Evolutionary conservation across 1,140 invertebrate genomes (phyloP).

Genomic region (Campodea augens): DNA sequence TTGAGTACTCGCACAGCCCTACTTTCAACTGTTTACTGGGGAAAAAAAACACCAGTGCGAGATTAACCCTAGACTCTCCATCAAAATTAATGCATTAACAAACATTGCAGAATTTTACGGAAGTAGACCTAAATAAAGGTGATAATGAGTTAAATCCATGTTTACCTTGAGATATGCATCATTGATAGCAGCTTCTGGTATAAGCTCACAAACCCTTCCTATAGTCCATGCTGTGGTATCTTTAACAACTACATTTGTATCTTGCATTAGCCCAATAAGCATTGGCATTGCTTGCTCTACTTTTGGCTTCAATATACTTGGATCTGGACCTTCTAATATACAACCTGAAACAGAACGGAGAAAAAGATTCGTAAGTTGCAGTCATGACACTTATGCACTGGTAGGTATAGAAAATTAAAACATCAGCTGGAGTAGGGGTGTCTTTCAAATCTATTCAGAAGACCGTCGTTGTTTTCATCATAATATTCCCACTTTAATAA

Average conservation of each 20-base stretch:
- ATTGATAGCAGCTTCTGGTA: slow-evolving; percentile 90
- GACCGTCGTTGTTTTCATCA: no score
- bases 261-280: slow-evolving; percentile 84
- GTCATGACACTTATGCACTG: slow-evolving; percentile 5
- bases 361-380: slow-evolving; percentile 8
- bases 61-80: no score
- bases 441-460: no score
- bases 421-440: no score
- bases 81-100: no score
- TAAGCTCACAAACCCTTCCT: slow-evolving; percentile 90
- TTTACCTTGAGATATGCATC: slow-evolving; percentile 50
- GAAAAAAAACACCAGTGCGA: no score
- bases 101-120: no score
- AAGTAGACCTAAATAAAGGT: no score
- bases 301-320: slow-evolving; percentile 66
- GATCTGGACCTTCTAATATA: slow-evolving; percentile 84
- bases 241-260: slow-evolving; percentile 74
- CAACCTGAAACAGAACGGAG: slow-evolving; percentile 34
- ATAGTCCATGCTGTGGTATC: slow-evolving; percentile 98
- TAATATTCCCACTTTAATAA: no score
- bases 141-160: no score
- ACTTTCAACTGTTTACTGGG: no score
- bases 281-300: slow-evolving; percentile 93
- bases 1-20: no score
- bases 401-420: neutral